These are phyloP conservation scores for Tenodera sinensis DNA, from an alignment of 2,888 invertebrate genomes.

Conservation along the genomic window DNA sequence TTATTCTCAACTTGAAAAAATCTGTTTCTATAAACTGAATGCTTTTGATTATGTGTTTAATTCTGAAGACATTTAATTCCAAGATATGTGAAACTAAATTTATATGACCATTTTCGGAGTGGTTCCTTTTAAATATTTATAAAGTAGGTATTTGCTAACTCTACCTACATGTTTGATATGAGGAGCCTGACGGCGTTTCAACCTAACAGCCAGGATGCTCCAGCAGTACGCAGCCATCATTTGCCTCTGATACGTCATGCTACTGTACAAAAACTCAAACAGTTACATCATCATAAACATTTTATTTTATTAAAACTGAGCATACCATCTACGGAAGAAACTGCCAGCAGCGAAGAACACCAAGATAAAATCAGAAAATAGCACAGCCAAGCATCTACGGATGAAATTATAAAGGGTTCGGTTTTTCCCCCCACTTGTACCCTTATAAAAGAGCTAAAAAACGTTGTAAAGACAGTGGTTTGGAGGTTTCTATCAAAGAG, in stretches of 20 bases:
- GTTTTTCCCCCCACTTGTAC: neutral
- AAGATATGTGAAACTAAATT: no score
- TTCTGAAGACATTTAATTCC: no score
- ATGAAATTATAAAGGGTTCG: conserved; percentile 22
- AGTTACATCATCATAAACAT: conserved; percentile 1
- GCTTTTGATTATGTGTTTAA: no score
- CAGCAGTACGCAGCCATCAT: neutral
- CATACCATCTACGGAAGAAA: neutral
- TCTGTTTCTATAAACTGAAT: no score
- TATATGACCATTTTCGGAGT: no score
- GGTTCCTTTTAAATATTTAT: no score
- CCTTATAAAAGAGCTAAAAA: conserved; percentile 18
- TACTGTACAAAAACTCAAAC: neutral
- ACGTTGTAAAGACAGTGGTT: conserved; percentile 8
- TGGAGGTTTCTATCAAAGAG: neutral
- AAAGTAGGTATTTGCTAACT: no score
- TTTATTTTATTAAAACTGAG: conserved; percentile 16
- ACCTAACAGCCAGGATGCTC: neutral
- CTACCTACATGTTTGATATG: no score
- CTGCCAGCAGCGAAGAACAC: conserved; percentile 8
- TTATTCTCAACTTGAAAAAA: no score
- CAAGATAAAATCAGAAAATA: conserved; percentile 26
- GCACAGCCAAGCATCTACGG: conserved; percentile 19
- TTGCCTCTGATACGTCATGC: neutral
- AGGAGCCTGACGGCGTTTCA: neutral